phyloP scores from a whole-genome alignment of 1,140 invertebrate species.

The Epicauta chinensis region DNA sequence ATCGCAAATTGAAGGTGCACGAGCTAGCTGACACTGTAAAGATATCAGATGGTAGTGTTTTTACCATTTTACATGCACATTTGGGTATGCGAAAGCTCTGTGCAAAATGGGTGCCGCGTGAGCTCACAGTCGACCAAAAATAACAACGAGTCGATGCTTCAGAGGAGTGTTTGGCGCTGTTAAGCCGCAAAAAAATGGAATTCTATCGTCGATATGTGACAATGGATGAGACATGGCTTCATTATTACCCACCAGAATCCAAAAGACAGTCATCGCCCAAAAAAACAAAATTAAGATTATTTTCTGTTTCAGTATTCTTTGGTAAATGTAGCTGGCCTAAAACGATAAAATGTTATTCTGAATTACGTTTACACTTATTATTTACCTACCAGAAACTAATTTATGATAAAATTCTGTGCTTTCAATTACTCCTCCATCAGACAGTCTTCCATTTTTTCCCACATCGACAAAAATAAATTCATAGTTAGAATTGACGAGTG shows the following conservation, averaged over 20 bases:
- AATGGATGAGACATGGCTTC: background rate
- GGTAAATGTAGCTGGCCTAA: no score
- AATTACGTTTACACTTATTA: no score
- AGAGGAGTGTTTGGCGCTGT: background rate
- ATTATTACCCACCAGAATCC: conserved; percentile 31
- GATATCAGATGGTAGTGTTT: no score
- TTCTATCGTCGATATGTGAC: background rate
- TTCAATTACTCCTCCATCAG: conserved; percentile 5
- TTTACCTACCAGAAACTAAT: no score
- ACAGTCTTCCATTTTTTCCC: conserved; percentile 9
- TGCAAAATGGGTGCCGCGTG: background rate
- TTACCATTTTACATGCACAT: background rate
- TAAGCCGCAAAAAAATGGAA: background rate
- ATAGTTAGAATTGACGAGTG: conserved; percentile 2
- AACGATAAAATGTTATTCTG: no score
- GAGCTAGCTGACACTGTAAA: no score
- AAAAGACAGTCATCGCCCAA: conserved; percentile 37
- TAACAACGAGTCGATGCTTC: background rate
- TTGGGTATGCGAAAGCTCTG: background rate
- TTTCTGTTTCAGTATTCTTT: no score
- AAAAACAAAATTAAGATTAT: no score
- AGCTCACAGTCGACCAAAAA: background rate
- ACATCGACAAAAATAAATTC: conserved; percentile 9
- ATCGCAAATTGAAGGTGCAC: no score
- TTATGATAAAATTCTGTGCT: no score